These are phyloP conservation scores for Germaria angustata DNA, from an alignment of 2,888 invertebrate species.

Conservation along the genomic window DNA sequence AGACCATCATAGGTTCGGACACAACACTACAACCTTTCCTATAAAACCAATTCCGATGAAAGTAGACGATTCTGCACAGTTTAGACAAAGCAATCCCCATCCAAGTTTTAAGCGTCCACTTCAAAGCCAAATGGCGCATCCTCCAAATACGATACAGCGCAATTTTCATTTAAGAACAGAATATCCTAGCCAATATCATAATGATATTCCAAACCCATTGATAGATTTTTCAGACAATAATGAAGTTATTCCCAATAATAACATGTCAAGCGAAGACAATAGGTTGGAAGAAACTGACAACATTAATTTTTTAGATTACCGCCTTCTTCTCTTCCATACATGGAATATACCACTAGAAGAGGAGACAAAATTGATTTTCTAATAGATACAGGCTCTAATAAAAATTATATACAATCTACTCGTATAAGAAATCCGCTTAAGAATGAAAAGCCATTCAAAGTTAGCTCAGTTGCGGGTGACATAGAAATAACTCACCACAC, in stretches of 20 bases:
- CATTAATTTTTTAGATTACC: constrained; percentile 34
- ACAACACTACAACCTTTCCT: too few species aligned
- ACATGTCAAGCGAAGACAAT: neutral
- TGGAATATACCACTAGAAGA: constrained; percentile 12
- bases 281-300: too few species aligned
- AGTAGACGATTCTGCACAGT: neutral
- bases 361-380: constrained; percentile 26
- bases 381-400: constrained; percentile 34
- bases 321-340: constrained; percentile 20
- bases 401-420: constrained; percentile 26
- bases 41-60: too few species aligned
- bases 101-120: neutral
- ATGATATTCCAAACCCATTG: neutral
- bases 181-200: neutral
- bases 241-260: too few species aligned
- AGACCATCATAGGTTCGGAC: too few species aligned
- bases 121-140: neutral
- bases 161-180: constrained; percentile 16
- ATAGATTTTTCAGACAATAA: too few species aligned
- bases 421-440: constrained; percentile 5
- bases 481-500: constrained; percentile 42
- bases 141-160: constrained; percentile 21
- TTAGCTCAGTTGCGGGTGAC: constrained; percentile 29
- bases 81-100: neutral
- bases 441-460: constrained; percentile 27